These are phyloP conservation scores for Romanomermis culicivorax DNA, from an alignment of 2,888 invertebrate species.

Conservation along the genomic window DNA sequence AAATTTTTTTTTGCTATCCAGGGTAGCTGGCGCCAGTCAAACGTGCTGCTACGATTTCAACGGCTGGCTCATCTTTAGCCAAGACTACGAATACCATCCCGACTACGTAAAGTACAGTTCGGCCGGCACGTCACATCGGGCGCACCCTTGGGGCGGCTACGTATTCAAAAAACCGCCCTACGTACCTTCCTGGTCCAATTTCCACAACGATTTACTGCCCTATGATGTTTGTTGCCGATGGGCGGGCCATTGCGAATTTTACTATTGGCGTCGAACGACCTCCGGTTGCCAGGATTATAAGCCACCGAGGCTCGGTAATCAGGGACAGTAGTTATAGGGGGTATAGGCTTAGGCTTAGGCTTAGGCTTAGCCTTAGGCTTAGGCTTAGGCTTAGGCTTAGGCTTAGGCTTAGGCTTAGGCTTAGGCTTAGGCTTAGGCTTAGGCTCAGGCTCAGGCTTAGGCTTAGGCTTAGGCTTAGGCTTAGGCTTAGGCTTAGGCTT, in stretches of 20 bases:
- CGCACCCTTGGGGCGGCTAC: conserved; percentile 55
- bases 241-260: conserved; percentile 57
- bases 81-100: conserved; percentile 49
- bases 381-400: not conserved
- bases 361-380: not conserved
- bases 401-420: not conserved
- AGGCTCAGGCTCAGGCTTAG: not conserved
- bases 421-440: not conserved
- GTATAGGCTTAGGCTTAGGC: not conserved
- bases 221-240: conserved; percentile 78
- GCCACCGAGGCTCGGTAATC: conserved; percentile 51
- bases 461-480: not conserved
- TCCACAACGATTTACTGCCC: conserved; percentile 77
- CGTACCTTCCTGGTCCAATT: conserved; percentile 72
- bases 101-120: not conserved
- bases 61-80: conserved; percentile 64
- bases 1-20: too few relatives aligned
- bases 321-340: not conserved
- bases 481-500: not conserved
- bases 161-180: conserved; percentile 50
- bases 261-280: conserved; percentile 62
- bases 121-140: conserved; percentile 7
- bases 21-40: conserved; percentile 41
- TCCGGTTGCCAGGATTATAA: conserved; percentile 84
- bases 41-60: conserved; percentile 87